Conservation (phyloP, 1,140 invertebrate genomes). For the Temnothorax curvispinosus region DNA sequence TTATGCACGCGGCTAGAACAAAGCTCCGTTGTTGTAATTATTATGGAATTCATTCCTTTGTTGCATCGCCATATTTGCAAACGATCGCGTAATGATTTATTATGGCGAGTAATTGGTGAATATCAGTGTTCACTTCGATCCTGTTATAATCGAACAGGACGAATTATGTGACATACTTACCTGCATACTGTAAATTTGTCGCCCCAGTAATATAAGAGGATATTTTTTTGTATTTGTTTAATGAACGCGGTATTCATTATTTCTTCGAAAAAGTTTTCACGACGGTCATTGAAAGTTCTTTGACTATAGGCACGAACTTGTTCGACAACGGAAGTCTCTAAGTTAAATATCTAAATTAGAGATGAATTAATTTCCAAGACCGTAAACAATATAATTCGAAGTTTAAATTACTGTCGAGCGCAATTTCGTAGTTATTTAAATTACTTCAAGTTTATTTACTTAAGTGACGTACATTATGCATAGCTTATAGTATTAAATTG, state of each 20-base stretch:
- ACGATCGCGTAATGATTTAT: slow-evolving; percentile 7
- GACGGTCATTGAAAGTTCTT: background rate
- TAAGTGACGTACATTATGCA: slow-evolving; percentile 1
- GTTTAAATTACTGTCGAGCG: slow-evolving; percentile 17
- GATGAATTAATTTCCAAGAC: slow-evolving; percentile 7
- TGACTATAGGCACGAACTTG: background rate
- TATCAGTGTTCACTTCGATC: background rate
- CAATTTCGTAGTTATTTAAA: slow-evolving; percentile 13
- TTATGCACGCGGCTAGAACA: background rate
- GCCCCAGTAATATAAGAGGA: background rate
- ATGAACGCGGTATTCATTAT: background rate
- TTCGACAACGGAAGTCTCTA: background rate
- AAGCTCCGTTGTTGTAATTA: background rate
- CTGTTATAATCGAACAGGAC: background rate
- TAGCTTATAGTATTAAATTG: slow-evolving; percentile 13
- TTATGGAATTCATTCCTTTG: slow-evolving; percentile 24
- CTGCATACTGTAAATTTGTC: background rate
- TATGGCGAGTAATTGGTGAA: background rate
- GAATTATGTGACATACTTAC: background rate
- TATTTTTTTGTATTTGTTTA: background rate
- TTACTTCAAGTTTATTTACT: background rate
- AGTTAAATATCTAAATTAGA: background rate
- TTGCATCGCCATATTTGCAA: background rate
- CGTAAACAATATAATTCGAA: slow-evolving; percentile 1
- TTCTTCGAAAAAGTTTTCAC: background rate